Conservation (phyloP, 2,888 invertebrate species). For the Pseudoips prasinana region DNA sequence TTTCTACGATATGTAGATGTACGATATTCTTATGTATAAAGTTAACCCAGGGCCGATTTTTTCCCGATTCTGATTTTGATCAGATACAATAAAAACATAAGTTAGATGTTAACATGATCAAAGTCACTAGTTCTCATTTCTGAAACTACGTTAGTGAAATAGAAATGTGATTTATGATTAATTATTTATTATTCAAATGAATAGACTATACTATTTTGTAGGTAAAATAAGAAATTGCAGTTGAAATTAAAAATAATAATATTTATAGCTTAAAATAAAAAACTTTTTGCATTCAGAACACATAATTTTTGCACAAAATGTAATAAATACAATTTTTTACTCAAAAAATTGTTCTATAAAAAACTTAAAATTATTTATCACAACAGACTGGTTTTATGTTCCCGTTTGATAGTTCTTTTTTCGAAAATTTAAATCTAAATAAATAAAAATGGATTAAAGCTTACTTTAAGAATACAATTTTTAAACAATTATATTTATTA, state of each 20-base stretch:
- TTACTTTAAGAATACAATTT: constrained; percentile 50
- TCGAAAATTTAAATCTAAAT: constrained; percentile 50
- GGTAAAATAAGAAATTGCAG: constrained; percentile 35
- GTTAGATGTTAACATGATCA: too few species aligned
- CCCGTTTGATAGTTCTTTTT: constrained; percentile 46
- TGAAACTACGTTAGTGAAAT: too few species aligned
- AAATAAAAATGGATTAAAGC: constrained; percentile 70
- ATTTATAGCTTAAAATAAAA: constrained; percentile 30
- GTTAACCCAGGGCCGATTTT: too few species aligned
- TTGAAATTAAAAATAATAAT: constrained; percentile 26
- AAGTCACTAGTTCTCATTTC: too few species aligned
- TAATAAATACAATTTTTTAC: constrained; percentile 41
- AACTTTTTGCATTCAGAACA: constrained; percentile 41
- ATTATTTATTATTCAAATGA: too few species aligned
- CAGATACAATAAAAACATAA: neutral
- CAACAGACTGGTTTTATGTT: constrained; percentile 73
- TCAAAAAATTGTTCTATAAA: constrained; percentile 41
- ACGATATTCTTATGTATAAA: too few species aligned
- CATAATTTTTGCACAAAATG: constrained; percentile 42
- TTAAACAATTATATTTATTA: constrained; percentile 28
- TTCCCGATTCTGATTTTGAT: too few species aligned
- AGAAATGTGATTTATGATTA: too few species aligned
- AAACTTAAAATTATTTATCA: constrained; percentile 75
- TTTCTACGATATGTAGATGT: too few species aligned
- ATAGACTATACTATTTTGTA: constrained; percentile 28